Evolutionary conservation across 2,888 invertebrate species (phyloP), one percentile per base, ranked within the genome.

Genomic region (Galerucella calmariensis): DNA sequence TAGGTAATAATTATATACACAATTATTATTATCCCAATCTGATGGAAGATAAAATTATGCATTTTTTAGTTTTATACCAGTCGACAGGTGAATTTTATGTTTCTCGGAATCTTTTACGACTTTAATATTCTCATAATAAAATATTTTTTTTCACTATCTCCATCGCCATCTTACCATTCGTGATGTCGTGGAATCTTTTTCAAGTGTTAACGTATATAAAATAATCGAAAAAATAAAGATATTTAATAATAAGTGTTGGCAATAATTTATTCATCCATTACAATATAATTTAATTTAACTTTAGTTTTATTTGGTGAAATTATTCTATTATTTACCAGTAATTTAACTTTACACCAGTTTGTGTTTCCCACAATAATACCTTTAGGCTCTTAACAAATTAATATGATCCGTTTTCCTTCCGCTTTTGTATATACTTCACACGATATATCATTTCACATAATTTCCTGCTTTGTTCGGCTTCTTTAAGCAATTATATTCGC

Each of bases 361-460:
- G 16, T 2, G 56, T 56, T 78, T 78, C 78, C 78, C 78, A 78
- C 78, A 78, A 74, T 69, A 62, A 67, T 58, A 62, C 61, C 75
- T 69, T 72, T 65, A 74, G 61, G 66, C 59, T 70, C 61, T 78
- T 62, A 53, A 63, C 66, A 44, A 67, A 75, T 72, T 78, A 81
- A 81, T 79, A 79, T 78, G 76, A 76, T 76, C 69, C 51, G 61
- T 48, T 63, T 80, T 79, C 81, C 80, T 81, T 81, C 81, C 81
- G 81, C 77, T 81, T 75, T 74, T 72, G 58, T 76, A 74, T 76
- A 20, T 1, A 20, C 20, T 81, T 82, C 82, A 80, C 82, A 82
- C 82, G 82, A 80, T 82, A 82, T 82, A 82, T 82, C 79, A 77
- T 77, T 81, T 80, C 81, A 81, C 80, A 79, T 79, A 80, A 82